Conservation (phyloP, 2,113 vertebrate genomes). For the Apus apus region DNA sequence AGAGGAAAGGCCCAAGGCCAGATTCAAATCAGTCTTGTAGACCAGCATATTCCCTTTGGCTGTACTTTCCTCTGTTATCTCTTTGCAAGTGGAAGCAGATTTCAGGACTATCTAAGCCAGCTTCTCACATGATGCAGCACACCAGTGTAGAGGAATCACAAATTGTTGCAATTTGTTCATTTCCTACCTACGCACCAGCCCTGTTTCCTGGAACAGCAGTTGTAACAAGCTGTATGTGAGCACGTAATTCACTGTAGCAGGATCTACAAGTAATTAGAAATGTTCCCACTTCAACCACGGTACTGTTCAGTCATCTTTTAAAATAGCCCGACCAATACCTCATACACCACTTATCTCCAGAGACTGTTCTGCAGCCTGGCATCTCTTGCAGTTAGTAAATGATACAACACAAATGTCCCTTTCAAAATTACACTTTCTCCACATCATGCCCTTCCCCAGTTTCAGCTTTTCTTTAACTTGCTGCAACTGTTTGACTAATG, state of each 20-base stretch:
- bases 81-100: constrained; percentile 56
- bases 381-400: neutral
- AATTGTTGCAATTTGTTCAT: constrained; percentile 52
- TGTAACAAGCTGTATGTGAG: neutral
- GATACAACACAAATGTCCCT: neutral
- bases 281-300: neutral
- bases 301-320: constrained; percentile 40
- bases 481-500: neutral
- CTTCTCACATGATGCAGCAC: constrained; percentile 37
- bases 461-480: neutral
- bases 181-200: neutral
- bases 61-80: constrained; percentile 50
- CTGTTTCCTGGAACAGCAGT: constrained; percentile 50
- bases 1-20: constrained; percentile 21
- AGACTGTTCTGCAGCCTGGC: constrained; percentile 1
- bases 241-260: constrained; percentile 13
- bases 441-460: neutral
- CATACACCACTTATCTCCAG: constrained; percentile 17
- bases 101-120: constrained; percentile 16
- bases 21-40: neutral
- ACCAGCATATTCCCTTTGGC: constrained; percentile 39
- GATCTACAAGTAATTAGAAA: neutral
- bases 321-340: constrained; percentile 18
- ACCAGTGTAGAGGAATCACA: constrained; percentile 16
- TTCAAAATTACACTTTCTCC: neutral